Evolutionary conservation across 2,888 invertebrate genomes (phyloP), one percentile per base, ranked within the genome.

Genomic region (Aethes cnicana): DNA sequence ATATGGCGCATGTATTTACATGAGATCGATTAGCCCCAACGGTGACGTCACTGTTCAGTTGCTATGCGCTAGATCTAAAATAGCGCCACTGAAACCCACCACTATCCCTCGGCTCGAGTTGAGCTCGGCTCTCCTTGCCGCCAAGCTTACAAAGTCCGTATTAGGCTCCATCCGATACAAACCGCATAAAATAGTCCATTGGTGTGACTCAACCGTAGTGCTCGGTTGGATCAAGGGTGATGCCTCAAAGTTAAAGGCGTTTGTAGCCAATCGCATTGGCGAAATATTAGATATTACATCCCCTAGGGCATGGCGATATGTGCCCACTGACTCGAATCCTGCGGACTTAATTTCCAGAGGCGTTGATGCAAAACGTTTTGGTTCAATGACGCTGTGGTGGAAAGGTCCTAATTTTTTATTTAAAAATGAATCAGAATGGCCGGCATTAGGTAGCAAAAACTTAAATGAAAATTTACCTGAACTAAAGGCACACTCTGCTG

Each of bases 271-370:
- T 28, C 46, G 66, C 18, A 25, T 62, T 2, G 18, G 30, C 6
- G 60, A 61, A 48, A 62, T 63, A 3, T 4, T 8, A 0, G 59
- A 66, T 30, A 4, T 55, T 5, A 61, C 63, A 0, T 9, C 26
- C 4, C 17, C 55, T 5, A 26, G 36, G 1, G 52, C 44, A 0
- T 63, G 62, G 62, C 52, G 61, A 4, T 62, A 64, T 17, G 61
- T 64, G 0, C 64, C 62, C 0, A 64, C 64, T 2, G 30, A 28
- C 1, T 8, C 14, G 0, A 66, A 63, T 30, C 64, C 64, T 0
- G 61, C 63, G 3, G 63, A 66, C 12, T 33, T 61, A 7, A 58
- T 61, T 4, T 65, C 63, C 4, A 44, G 63, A 4, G 63, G 63
- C 1, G 41, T 59, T 0, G 14, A 47, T 39, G 39, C 56, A 8